These are phyloP conservation scores for Rhagonycha lutea DNA, from an alignment of 2,888 invertebrate species.

Conservation along the genomic window DNA sequence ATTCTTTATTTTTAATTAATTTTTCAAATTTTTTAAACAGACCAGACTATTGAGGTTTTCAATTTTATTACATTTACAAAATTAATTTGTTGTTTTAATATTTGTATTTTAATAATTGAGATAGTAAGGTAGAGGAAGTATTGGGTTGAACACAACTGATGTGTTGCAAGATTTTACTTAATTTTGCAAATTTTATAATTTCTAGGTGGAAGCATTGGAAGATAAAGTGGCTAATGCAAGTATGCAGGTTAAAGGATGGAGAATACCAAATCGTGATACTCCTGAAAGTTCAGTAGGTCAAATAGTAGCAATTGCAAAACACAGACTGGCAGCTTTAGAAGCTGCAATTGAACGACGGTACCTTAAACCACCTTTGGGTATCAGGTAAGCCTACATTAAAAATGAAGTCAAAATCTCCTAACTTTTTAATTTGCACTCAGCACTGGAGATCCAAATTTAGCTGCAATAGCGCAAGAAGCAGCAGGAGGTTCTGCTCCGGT, in stretches of 20 bases:
- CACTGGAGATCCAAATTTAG: conserved; percentile 67
- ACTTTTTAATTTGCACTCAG: conserved; percentile 38
- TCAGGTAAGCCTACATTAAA: conserved; percentile 54
- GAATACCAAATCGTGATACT: conserved; percentile 68
- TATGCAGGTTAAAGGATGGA: conserved; percentile 91
- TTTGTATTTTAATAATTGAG: no score
- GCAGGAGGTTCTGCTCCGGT: conserved; percentile 38
- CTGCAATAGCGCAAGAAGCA: conserved; percentile 59
- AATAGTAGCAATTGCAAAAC: conserved; percentile 66
- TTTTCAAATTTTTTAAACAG: no score
- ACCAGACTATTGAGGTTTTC: no score
- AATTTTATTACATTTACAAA: no score
- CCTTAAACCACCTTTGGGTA: conserved; percentile 87
- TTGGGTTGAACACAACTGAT: background rate
- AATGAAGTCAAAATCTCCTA: background rate
- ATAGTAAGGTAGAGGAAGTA: no score
- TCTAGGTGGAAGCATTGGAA: conserved; percentile 79
- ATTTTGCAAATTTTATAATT: background rate
- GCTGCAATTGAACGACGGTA: conserved; percentile 91
- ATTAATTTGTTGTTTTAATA: no score
- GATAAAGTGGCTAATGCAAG: conserved; percentile 87
- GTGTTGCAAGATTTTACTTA: background rate
- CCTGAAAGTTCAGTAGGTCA: conserved; percentile 56
- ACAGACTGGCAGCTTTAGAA: conserved; percentile 81
- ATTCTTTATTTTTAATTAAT: no score